Base-by-base conservation (phyloP, 2,113 vertebrate species). In the Crotalus horridus region DNA sequence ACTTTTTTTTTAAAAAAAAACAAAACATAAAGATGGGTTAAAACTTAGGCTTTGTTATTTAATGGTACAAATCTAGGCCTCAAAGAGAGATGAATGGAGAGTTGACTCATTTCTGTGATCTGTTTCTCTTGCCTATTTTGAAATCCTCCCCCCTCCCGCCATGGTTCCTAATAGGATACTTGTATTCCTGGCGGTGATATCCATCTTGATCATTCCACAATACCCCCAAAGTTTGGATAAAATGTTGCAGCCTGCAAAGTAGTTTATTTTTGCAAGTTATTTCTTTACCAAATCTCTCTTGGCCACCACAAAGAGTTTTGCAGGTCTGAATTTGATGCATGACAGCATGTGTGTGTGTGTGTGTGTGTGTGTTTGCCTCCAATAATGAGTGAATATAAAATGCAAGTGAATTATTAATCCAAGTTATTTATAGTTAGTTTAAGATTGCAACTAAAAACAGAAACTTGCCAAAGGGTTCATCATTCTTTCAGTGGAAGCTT, bases 401-500 rank as follows among this genome's bases (percentile, higher is more conserved):
- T 61, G 90, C 26, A 87, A 46, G 91, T 48, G 94, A 89, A 88
- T 55, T 0, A 2, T 20, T 58, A 90, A 20, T 81, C 33, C 24
- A 26, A 1, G 2, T 89, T 89, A n/a, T 61, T 87, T 93, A 81
- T 61, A 93, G 29, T 46, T 94, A 17, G 6, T 74, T 0, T 12
- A 88, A 95, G 81, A 29, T 48, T 89, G 54, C 51, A 7, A 1
- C 51, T 0, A 46, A 12, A 92, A 88, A 85, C 64, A 86, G 46
- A 92, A 55, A 11, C 33, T 59, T 2, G 17, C 3, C 33, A 15
- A 51, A 24, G 12, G 69, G 43, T 81, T 89, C 39, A 33, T 51
- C 20, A 6, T 91, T 91, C 89, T 93, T 51, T 92, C 59, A 92
- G 58, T 20, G 92, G 94, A 85, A 64, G 86, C 4, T 96, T 97